phyloP scores from a whole-genome alignment of 1,140 invertebrate species.

The Pseudomyrmex pallidus region DNA sequence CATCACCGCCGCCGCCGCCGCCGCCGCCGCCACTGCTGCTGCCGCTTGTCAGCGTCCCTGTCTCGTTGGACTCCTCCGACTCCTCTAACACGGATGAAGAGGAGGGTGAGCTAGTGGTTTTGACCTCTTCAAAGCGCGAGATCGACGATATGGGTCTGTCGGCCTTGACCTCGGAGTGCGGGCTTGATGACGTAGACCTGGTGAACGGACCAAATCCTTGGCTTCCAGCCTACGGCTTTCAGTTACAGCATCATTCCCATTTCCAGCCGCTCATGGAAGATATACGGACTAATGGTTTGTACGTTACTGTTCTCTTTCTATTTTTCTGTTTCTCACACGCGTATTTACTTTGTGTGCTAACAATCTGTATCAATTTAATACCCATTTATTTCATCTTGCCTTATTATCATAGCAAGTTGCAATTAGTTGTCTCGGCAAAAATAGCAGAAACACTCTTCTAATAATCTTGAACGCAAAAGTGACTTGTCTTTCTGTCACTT shows the following conservation, averaged over 20 bases:
- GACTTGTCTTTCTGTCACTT: not conserved
- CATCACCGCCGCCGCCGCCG: slow-evolving; percentile 19
- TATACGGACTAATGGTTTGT: slow-evolving; percentile 83
- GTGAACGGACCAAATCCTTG: slow-evolving; percentile 83
- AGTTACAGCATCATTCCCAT: slow-evolving; percentile 82
- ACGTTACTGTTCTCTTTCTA: slow-evolving; percentile 58
- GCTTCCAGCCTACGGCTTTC: slow-evolving; percentile 84
- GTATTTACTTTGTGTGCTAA: not conserved
- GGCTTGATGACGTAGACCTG: slow-evolving; percentile 73
- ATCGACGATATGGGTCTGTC: not conserved
- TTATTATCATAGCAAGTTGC: not conserved
- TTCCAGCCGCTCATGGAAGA: slow-evolving; percentile 82
- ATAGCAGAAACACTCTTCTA: slow-evolving; percentile 1
- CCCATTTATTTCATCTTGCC: not conserved
- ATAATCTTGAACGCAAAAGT: not conserved
- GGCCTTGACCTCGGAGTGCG: slow-evolving; percentile 50
- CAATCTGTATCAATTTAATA: not conserved
- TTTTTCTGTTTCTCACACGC: not conserved
- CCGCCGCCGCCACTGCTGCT: not conserved
- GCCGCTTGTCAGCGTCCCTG: too few relatives aligned
- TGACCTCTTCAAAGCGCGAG: slow-evolving; percentile 21
- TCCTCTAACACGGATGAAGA: slow-evolving; percentile 48
- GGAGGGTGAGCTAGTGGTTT: slow-evolving; percentile 45
- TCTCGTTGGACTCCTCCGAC: too few relatives aligned
- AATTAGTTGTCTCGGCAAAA: slow-evolving; percentile 3